Percentiles rank a stretch among this genome's conserved stretches.
These are phyloP conservation scores for Nebria brevicollis DNA, from an alignment of 2,888 invertebrate species.

Conservation along the genomic window DNA sequence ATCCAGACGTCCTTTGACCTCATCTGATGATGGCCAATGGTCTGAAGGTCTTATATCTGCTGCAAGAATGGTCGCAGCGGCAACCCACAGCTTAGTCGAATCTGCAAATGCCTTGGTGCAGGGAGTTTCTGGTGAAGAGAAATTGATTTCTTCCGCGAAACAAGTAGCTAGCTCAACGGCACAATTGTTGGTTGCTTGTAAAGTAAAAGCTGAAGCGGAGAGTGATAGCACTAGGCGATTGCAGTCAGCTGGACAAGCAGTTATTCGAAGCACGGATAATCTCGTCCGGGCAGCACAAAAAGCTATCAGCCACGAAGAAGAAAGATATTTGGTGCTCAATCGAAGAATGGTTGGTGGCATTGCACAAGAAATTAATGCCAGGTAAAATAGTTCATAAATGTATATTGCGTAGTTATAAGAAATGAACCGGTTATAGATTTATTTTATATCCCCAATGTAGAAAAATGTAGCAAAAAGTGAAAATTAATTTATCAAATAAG, in stretches of 20 bases:
- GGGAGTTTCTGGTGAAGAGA: slow-evolving; percentile 92
- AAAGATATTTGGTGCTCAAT: slow-evolving; percentile 89
- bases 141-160: slow-evolving; percentile 94
- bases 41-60: slow-evolving; percentile 97
- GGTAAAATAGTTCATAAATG: slow-evolving; percentile 61
- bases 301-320: slow-evolving; percentile 91
- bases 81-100: slow-evolving; percentile 97
- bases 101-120: slow-evolving; percentile 97
- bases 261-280: slow-evolving; percentile 97
- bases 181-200: slow-evolving; percentile 96
- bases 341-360: slow-evolving; percentile 95
- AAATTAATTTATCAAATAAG: too few species aligned
- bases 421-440: too few species aligned
- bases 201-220: slow-evolving; percentile 97
- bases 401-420: background rate
- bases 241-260: slow-evolving; percentile 94
- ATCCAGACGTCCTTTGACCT: slow-evolving; percentile 80
- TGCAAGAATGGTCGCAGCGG: slow-evolving; percentile 94
- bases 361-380: slow-evolving; percentile 93
- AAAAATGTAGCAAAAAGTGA: too few species aligned
- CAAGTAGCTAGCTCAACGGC: slow-evolving; percentile 98
- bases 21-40: slow-evolving; percentile 97
- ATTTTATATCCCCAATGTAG: too few species aligned
- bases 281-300: slow-evolving; percentile 94
- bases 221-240: slow-evolving; percentile 92